These are phyloP conservation scores for Thymelicus sylvestris DNA, from an alignment of 2,888 invertebrate species.

Conservation along the genomic window DNA sequence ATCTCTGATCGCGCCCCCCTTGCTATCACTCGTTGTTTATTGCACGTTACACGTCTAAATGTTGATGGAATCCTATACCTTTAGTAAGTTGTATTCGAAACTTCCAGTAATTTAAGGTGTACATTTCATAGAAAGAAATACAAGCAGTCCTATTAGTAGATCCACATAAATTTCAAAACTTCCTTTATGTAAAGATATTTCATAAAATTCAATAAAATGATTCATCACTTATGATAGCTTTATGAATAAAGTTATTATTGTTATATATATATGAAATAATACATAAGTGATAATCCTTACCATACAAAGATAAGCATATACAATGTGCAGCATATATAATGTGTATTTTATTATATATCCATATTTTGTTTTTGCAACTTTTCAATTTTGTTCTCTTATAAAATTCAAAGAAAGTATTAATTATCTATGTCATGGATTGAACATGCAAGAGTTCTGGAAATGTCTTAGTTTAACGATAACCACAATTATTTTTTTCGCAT, in stretches of 20 bases:
- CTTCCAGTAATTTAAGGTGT: constrained; percentile 40
- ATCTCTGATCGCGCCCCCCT: constrained; percentile 62
- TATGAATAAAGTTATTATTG: background rate
- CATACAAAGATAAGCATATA: background rate
- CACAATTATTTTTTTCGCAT: background rate
- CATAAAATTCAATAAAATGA: background rate
- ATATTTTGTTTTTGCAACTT: constrained; percentile 1
- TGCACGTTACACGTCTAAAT: constrained; percentile 44
- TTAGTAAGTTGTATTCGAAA: constrained; percentile 71
- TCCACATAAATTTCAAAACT: background rate
- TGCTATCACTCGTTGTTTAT: constrained; percentile 60
- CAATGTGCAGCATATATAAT: background rate
- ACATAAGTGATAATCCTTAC: background rate
- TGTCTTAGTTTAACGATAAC: background rate
- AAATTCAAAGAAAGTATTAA: background rate
- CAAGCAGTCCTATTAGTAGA: background rate
- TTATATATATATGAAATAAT: background rate
- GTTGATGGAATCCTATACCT: constrained; percentile 48
- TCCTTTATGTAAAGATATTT: background rate
- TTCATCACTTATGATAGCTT: background rate
- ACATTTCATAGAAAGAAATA: constrained; percentile 4
- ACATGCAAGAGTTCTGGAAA: background rate
- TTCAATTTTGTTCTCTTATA: background rate
- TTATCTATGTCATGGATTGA: background rate
- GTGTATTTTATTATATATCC: constrained; percentile 1